Base-by-base conservation (phyloP, 2,113 vertebrate genomes). In the Cyanocitta stelleri region DNA sequence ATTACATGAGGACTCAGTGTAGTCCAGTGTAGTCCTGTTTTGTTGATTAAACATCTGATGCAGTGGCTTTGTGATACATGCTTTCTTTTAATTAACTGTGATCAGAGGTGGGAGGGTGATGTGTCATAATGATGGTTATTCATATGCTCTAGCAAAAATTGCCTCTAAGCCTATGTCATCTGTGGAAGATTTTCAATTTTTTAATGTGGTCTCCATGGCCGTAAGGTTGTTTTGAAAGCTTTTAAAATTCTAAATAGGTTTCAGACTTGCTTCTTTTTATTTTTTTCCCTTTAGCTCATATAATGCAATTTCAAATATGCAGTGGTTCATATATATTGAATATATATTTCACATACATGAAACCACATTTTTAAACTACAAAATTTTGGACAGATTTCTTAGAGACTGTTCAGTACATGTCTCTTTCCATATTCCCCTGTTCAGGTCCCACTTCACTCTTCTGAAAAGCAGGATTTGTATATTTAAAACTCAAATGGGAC, bases 231-330 rank as follows among this genome's bases (percentile, higher is more conserved):
- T 95, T 66, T 64, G 68, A 96, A 94, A 94, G 78, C 69, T 97
- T 97, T 95, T 90, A 93, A 93, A 85, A 95, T 97, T 96, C 96
- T 95, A 93, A 96, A 62, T 93, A 94, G 79, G 52, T 89, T 97
- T 97, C 83, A 96, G 74, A 61, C 90, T 85, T 88, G 33, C 68
- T 95, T 94, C 88, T 92, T 93, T 95, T 75, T 96, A 90, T 83
- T 93, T 97, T 91, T 90, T 69, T 56, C 69, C 85, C 85, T 90
- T 96, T 85, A 93, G 74, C 94, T 94, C 73, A 35, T 91, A 30
- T 89, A 94, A 55, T 0, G 1, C 93, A 76, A 76, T 87, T 89
- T 87, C 35, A 86, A 80, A 76, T 94, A 69, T 67, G 82, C 67
- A 78, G 2, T 89, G 67, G 59, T 85, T 87, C 87, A 61, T 86